Evolutionary conservation across 2,797 vertebrate genomes (phyloP), one percentile per base, ranked within the genome.

Genomic region (Mus minutoides): DNA sequence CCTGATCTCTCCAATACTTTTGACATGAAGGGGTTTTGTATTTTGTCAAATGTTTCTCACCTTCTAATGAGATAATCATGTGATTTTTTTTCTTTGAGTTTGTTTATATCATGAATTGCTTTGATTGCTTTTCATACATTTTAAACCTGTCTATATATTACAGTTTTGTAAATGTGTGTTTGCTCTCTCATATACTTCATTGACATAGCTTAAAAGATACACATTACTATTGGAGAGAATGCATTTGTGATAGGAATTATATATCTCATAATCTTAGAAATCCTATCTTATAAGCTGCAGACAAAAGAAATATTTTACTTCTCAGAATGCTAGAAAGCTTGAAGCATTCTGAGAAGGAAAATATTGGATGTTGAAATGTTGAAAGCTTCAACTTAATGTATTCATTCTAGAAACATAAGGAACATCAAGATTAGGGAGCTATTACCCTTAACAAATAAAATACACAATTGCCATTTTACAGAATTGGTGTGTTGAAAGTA

Each of bases 361-460:
- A n/a, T n/a, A n/a, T n/a, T n/a, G n/a, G n/a, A n/a, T n/a, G n/a
- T n/a, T n/a, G n/a, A n/a, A n/a, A n/a, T n/a, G n/a, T n/a, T n/a
- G n/a, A n/a, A n/a, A n/a, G n/a, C n/a, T 90, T 62, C 6, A 87
- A 49, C 2, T 92, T n/a, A 24, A 21, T 62, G 2, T 10, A 37
- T 82, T 92, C 82, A 58, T 21, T 6, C 60, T 43, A 78, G 31
- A 87, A 91, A 73, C 31, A 56, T n/a, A 67, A 90, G 86, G 24
- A 97, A 90, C 29, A 75, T 12, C 9, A 52, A 56, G 16, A 60
- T 79, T 46, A 73, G n/a, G 43, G 21, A 75, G 12, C 7, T 75
- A n/a, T 10, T 78, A 67, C 19, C 58, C 14, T 84, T 95, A 78
- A 86, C 2, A 75, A 86, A 83, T 86, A 71, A 93, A 88, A 88